phyloP scores from a whole-genome alignment of 30 jellyfish, hydroid and myxozoan species.

The Sanderia malayensis region DNA sequence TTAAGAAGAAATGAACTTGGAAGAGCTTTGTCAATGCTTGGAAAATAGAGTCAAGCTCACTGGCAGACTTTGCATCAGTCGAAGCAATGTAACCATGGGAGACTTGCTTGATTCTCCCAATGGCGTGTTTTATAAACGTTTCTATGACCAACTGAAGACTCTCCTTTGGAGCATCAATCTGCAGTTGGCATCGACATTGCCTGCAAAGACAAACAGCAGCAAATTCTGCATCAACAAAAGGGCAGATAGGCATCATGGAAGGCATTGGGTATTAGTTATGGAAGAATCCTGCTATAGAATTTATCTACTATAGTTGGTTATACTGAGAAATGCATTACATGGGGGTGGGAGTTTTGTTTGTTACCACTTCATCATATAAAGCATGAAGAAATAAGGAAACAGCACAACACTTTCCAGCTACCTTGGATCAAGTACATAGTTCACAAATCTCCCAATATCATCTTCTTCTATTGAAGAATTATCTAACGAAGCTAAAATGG shows the following conservation, averaged over 20 bases:
- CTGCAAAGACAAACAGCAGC: conserved; percentile 5
- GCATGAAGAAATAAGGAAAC: not conserved
- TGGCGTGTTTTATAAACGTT: conserved; percentile 55
- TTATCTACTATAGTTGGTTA: not conserved
- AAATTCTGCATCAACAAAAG: no score
- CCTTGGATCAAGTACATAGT: conserved; percentile 3
- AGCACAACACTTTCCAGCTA: not conserved
- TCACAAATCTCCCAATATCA: not conserved
- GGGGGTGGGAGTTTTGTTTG: not conserved
- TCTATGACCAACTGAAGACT: conserved; percentile 20
- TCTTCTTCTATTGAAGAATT: not conserved
- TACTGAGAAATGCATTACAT: not conserved
- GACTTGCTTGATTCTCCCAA: conserved; percentile 35
- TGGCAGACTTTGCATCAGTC: conserved; percentile 18
- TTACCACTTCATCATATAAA: no score
- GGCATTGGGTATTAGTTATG: not conserved
- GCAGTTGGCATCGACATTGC: conserved; percentile 41
- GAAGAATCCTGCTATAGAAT: no score
- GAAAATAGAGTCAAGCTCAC: conserved; percentile 61
- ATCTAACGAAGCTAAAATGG: not conserved
- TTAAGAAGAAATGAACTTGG: conserved; percentile 78
- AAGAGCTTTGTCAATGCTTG: conserved; percentile 90
- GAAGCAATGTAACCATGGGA: conserved; percentile 26
- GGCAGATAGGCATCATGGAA: not conserved
- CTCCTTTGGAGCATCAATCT: conserved; percentile 17